Percentiles rank a stretch among this genome's conserved stretches.
Evolutionary conservation across 2,113 vertebrate species (phyloP).

Genomic region (Bettongia penicillata): DNA sequence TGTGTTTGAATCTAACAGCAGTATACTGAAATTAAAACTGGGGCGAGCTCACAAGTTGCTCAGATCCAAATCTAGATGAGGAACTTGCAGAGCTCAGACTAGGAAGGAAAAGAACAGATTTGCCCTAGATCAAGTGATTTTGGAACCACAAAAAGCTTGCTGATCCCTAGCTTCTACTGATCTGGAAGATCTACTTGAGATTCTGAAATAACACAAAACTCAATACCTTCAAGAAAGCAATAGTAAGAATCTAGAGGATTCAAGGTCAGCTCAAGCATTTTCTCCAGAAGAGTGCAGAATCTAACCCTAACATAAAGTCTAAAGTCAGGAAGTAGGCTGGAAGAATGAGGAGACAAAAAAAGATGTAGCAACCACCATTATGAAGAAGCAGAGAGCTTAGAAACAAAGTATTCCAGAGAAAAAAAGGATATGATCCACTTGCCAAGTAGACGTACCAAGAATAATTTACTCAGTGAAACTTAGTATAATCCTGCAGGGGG

Average conservation of each 20-base stretch:
- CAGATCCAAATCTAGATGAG: background rate
- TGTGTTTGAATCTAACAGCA: background rate
- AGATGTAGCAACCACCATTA: too few relatives aligned
- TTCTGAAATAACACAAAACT: background rate
- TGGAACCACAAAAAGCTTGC: background rate
- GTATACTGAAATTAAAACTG: background rate
- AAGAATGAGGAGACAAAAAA: background rate
- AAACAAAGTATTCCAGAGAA: too few relatives aligned
- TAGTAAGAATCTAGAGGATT: background rate
- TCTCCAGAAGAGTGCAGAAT: background rate
- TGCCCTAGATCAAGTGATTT: background rate
- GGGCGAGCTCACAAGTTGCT: background rate
- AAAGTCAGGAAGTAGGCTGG: background rate
- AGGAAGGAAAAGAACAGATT: background rate
- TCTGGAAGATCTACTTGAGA: background rate
- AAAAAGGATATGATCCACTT: too few relatives aligned
- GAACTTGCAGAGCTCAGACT: background rate
- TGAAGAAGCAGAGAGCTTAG: too few relatives aligned
- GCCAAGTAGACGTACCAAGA: too few relatives aligned
- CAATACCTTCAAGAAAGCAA: background rate
- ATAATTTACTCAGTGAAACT: too few relatives aligned
- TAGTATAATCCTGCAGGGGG: too few relatives aligned
- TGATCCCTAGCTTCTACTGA: background rate
- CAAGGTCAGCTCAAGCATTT: background rate
- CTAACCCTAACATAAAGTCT: background rate